Evolutionary conservation across 2,888 invertebrate genomes (phyloP).

Genomic region (Petrophora chlorosata): DNA sequence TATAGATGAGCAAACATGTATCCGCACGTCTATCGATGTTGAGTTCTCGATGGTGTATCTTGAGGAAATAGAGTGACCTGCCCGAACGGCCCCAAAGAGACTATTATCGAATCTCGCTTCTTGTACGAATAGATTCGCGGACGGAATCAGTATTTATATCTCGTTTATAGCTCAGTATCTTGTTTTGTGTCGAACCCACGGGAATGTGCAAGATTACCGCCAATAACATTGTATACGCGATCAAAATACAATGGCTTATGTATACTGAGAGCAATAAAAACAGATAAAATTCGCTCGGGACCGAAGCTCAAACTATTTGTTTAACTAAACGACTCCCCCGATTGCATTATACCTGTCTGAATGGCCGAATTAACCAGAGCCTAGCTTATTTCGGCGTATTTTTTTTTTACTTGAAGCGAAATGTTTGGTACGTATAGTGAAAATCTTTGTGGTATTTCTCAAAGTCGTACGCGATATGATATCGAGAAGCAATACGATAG

Average conservation of each 20-base stretch:
- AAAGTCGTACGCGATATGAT: conserved; percentile 40
- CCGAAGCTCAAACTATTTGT: conserved; percentile 28
- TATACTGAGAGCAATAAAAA: conserved; percentile 31
- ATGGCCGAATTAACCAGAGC: conserved; percentile 21
- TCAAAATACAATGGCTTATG: conserved; percentile 35
- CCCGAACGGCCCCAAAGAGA: conserved; percentile 61
- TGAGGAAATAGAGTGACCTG: conserved; percentile 64
- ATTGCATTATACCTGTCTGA: conserved; percentile 33
- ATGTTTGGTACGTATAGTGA: neutral
- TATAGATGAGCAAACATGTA: conserved; percentile 48
- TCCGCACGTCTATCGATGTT: conserved; percentile 47
- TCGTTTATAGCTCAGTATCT: conserved; percentile 43
- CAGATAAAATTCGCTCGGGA: conserved; percentile 34
- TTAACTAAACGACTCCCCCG: conserved; percentile 30
- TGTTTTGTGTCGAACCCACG: conserved; percentile 37
- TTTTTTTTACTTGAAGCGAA: conserved; percentile 8
- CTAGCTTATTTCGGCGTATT: conserved; percentile 15
- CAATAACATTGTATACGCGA: conserved; percentile 36
- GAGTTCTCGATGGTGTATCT: conserved; percentile 47
- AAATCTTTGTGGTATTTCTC: neutral
- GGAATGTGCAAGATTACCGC: conserved; percentile 35
- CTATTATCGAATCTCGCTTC: conserved; percentile 64
- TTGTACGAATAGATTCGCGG: conserved; percentile 49
- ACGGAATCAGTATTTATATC: conserved; percentile 51
- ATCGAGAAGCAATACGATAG: conserved; percentile 54